Conservation (phyloP, 2,888 invertebrate genomes). For the Mellilla xanthometata region DNA sequence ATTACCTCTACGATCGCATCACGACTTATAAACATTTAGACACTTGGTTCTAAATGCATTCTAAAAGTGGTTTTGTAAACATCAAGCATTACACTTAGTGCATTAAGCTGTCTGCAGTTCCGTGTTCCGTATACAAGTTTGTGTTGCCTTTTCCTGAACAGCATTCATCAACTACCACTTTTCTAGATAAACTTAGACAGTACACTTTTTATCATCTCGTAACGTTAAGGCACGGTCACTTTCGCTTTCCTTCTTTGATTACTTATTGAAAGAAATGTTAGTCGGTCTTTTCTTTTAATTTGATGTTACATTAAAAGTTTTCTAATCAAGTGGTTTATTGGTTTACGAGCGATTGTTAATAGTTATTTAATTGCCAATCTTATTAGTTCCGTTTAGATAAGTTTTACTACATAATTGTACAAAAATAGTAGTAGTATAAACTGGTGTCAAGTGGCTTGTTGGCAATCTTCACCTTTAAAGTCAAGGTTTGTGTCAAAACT, state of each 20-base stretch:
- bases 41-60: background rate
- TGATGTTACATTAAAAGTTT: no score
- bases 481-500: slow-evolving; percentile 26
- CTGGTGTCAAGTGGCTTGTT: background rate
- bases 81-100: slow-evolving; percentile 8
- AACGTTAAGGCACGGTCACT: slow-evolving; percentile 21
- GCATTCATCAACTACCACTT: slow-evolving; percentile 2
- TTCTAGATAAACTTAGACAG: slow-evolving; percentile 12
- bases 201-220: slow-evolving; percentile 20
- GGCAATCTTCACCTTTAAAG: slow-evolving; percentile 15
- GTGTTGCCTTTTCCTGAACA: slow-evolving; percentile 11
- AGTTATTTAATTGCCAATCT: background rate
- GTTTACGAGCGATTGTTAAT: background rate
- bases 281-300: background rate
- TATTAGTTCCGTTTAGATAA: background rate
- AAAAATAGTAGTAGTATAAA: background rate
- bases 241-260: slow-evolving; percentile 16
- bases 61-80: slow-evolving; percentile 5
- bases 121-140: slow-evolving; percentile 21
- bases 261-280: background rate
- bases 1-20: no score
- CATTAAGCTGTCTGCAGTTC: slow-evolving; percentile 25
- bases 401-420: no score
- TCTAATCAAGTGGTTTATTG: no score
- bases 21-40: slow-evolving; percentile 4